A percentile compares a stretch with the other conserved stretches of the same genome.
Conservation (phyloP, 2,113 vertebrate genomes). For the Scomber scombrus region DNA sequence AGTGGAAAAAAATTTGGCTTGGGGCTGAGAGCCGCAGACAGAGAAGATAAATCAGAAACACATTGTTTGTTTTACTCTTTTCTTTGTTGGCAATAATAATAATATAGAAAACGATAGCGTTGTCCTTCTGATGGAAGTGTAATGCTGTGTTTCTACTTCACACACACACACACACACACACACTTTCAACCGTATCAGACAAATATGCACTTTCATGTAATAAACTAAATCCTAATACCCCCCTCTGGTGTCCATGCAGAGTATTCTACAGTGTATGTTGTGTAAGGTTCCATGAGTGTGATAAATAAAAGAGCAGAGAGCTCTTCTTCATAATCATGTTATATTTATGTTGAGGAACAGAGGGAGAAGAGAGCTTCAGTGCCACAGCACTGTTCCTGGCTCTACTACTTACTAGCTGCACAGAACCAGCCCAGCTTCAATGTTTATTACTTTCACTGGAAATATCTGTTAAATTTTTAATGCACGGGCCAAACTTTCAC, state of each 20-base stretch:
- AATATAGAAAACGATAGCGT: not conserved
- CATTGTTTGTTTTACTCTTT: slow-evolving; percentile 14
- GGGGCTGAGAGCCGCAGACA: not conserved
- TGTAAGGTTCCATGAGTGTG: slow-evolving; percentile 38
- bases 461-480: slow-evolving; percentile 59
- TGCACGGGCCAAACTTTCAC: slow-evolving; percentile 46
- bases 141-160: not conserved
- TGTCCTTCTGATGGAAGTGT: slow-evolving; percentile 29
- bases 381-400: slow-evolving; percentile 4
- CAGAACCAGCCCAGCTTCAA: slow-evolving; percentile 16
- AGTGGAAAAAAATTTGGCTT: not conserved
- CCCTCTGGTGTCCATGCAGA: not conserved
- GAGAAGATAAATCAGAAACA: not conserved
- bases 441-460: slow-evolving; percentile 48
- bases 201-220: slow-evolving; percentile 4
- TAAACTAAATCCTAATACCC: slow-evolving; percentile 11
- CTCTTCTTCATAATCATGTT: slow-evolving; percentile 51
- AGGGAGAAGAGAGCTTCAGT: slow-evolving; percentile 1
- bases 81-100: slow-evolving; percentile 23
- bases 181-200: not conserved
- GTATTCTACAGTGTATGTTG: slow-evolving; percentile 11
- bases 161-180: not conserved
- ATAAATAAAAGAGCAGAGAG: slow-evolving; percentile 66
- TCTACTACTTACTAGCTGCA: slow-evolving; percentile 10
- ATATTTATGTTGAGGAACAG: slow-evolving; percentile 51